Evolutionary conservation across 2,888 invertebrate genomes (phyloP), one percentile per base, ranked within the genome.

Genomic region (Ectemnius lituratus): DNA sequence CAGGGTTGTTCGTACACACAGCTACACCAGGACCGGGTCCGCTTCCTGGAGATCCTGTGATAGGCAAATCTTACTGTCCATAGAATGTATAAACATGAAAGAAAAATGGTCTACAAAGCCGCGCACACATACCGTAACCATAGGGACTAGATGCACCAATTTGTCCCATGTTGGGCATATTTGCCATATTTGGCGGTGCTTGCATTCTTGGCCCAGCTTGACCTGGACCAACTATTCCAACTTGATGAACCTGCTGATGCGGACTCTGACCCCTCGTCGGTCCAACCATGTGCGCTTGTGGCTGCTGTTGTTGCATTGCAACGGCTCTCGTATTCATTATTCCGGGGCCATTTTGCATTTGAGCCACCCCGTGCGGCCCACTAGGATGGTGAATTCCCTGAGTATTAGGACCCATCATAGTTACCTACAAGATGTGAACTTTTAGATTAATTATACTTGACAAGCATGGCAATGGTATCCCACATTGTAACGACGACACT

Each of bases 341-440:
- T 0, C 85, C 89, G 16, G 96, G 96, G 0, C 96, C 96, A 89
- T 96, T 96, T 89, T 95, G 96, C 93, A 96, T 94, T 70, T 88
- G 90, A 52, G 83, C 84, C 13, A 90, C 89, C 2, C 86, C 87
- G 52, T 90, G 90, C 16, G 88, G 88, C 23, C 87, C 89, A 52
- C 85, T 85, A 18, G 89, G 88, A 79, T 91, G 91, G 71, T 90
- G 90, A 65, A 90, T 88, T 62, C 88, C 88, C 82, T 90, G 94
- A 91, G 90, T 86, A 79, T 89, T 90, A 3, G 89, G 86, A 2
- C 89, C 93, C 93, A 95, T 94, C 91, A 95, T 92, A 63, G 92
- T 92, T 46, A 91, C 91, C 83, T 92, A 68, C 2, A 60, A 49
- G 13, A 28, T 4, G 14, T 5, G 45, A 45, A 11, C 8, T 2